Evolutionary conservation across 2,888 invertebrate species (phyloP).

Genomic region (Eustalomyia histrio): DNA sequence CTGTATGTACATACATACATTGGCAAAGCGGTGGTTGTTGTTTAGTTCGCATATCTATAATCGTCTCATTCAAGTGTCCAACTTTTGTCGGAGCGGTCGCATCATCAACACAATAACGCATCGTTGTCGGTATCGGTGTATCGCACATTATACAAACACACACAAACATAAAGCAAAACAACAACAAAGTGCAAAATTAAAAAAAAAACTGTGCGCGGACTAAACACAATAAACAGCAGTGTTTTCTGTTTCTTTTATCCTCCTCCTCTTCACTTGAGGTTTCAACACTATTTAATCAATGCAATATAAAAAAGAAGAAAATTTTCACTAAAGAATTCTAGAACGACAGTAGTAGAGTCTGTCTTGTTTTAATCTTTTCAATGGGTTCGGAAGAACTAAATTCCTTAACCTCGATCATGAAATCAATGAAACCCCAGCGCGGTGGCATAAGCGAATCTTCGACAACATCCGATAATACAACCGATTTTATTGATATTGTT

Average conservation of each 20-base stretch:
- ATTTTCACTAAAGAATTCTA: constrained; percentile 28
- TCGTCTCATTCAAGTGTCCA: constrained; percentile 78
- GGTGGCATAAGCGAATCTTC: constrained; percentile 75
- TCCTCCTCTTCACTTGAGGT: constrained; percentile 7
- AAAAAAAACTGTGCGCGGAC: constrained; percentile 56
- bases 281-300: constrained; percentile 38
- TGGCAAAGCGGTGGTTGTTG: constrained; percentile 63
- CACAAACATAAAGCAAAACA: constrained; percentile 9
- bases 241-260: background rate
- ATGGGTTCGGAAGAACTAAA: constrained; percentile 38
- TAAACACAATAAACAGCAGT: constrained; percentile 18
- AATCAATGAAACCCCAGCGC: constrained; percentile 70
- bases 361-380: no score
- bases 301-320: constrained; percentile 11
- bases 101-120: constrained; percentile 69
- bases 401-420: constrained; percentile 9
- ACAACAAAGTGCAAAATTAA: background rate
- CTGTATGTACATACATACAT: constrained; percentile 67
- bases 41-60: constrained; percentile 72
- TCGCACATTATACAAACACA: constrained; percentile 4
- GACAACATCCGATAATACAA: constrained; percentile 77
- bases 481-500: constrained; percentile 78
- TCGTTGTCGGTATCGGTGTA: constrained; percentile 62
- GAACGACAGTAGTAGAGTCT: background rate
- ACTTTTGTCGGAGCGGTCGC: constrained; percentile 78